These are phyloP conservation scores for Ceraclea dissimilis DNA, from an alignment of 2,888 invertebrate species.

Conservation along the genomic window DNA sequence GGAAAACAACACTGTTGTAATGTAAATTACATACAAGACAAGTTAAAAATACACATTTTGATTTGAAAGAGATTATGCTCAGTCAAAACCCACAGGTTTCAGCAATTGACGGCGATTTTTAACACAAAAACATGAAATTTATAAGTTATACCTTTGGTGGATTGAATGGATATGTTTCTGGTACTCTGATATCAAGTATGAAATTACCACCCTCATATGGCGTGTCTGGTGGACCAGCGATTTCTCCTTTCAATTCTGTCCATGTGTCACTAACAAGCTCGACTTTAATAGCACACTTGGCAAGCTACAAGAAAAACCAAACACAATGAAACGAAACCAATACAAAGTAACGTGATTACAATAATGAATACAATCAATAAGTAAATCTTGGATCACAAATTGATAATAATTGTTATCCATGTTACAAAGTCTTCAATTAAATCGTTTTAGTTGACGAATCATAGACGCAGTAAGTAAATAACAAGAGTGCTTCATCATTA, in stretches of 20 bases:
- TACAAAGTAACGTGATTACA: background rate
- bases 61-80: no score
- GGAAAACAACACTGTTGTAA: no score
- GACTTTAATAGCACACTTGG: conserved; percentile 79
- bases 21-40: no score
- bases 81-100: no score
- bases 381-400: no score
- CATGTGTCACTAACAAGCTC: conserved; percentile 86
- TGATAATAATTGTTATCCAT: background rate
- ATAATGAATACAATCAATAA: background rate
- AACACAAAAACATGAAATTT: no score
- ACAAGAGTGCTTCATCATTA: no score
- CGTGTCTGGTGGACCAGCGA: conserved; percentile 96
- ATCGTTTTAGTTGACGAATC: no score
- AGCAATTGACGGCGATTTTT: no score
- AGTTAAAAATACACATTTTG: no score
- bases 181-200: conserved; percentile 92
- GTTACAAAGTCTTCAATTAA: no score
- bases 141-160: conserved; percentile 82
- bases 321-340: background rate
- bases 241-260: conserved; percentile 88
- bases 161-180: conserved; percentile 98
- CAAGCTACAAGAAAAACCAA: conserved; percentile 55
- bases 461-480: no score
- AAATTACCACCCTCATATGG: conserved; percentile 97